Percentiles rank a stretch among this genome's conserved stretches.
These are phyloP conservation scores for Macropis europaea DNA, from an alignment of 2,888 invertebrate genomes.

Conservation along the genomic window DNA sequence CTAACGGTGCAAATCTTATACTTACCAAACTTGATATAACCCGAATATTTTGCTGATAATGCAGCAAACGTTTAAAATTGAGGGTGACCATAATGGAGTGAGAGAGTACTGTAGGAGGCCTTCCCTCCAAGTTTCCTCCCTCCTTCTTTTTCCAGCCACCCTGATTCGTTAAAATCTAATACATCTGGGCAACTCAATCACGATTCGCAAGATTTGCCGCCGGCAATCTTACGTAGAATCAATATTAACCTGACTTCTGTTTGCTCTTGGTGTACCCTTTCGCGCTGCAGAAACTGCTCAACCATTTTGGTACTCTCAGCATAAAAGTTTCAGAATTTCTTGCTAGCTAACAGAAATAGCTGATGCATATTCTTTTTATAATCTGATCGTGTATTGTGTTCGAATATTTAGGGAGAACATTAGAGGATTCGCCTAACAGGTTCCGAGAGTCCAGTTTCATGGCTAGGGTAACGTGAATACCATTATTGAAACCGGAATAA, in stretches of 20 bases:
- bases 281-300: neutral
- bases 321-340: no score
- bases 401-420: neutral
- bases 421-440: conserved; percentile 12
- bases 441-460: neutral
- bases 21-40: no score
- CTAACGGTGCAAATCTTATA: no score
- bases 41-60: no score
- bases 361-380: no score
- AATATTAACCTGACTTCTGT: conserved; percentile 46
- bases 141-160: neutral
- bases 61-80: no score
- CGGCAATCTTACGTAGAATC: conserved; percentile 58
- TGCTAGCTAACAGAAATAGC: no score
- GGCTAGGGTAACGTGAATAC: neutral
- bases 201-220: conserved; percentile 51
- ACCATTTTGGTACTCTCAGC: neutral
- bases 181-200: conserved; percentile 50
- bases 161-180: neutral
- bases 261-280: conserved; percentile 15
- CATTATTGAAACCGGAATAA: conserved; percentile 14
- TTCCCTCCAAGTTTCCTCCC: neutral
- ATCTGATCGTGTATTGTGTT: no score
- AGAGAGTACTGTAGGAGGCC: neutral
- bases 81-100: no score